Conservation (phyloP, 2,888 invertebrate genomes). For the Caenorhabditis macrosperma region DNA sequence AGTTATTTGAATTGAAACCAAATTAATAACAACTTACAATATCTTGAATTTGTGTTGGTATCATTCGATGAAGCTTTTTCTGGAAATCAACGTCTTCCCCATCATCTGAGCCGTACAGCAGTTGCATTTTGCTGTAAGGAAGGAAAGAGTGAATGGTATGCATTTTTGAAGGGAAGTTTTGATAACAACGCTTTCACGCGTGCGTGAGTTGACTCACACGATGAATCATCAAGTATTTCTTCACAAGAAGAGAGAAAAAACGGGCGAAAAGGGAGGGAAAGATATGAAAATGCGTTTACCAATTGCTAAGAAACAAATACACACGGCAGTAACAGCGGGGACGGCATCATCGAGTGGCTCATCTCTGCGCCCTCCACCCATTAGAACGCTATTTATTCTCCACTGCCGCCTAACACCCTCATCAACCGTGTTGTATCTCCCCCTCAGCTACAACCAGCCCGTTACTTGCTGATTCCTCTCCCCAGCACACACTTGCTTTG, state of each 20-base stretch:
- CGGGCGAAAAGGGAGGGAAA: too few relatives aligned
- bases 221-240: background rate
- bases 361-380: constrained; percentile 7
- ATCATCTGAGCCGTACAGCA: constrained; percentile 33
- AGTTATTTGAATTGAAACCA: background rate
- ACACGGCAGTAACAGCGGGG: constrained; percentile 18
- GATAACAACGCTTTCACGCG: too few relatives aligned
- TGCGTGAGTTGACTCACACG: too few relatives aligned
- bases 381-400: constrained; percentile 2
- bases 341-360: constrained; percentile 24
- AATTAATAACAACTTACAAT: constrained; percentile 64
- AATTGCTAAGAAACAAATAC: constrained; percentile 21
- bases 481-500: too few relatives aligned
- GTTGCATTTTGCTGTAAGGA: constrained; percentile 37
- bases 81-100: constrained; percentile 21
- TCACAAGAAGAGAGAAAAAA: too few relatives aligned
- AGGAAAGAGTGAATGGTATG: background rate
- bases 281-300: too few relatives aligned
- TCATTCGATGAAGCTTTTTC: constrained; percentile 37
- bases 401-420: constrained; percentile 25
- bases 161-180: too few relatives aligned
- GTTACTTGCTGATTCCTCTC: too few relatives aligned
- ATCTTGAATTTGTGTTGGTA: constrained; percentile 74
- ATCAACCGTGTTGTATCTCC: background rate
- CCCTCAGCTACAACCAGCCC: too few relatives aligned